Conservation (phyloP, 2,797 vertebrate genomes). For the Acridotheres tristis region DNA sequence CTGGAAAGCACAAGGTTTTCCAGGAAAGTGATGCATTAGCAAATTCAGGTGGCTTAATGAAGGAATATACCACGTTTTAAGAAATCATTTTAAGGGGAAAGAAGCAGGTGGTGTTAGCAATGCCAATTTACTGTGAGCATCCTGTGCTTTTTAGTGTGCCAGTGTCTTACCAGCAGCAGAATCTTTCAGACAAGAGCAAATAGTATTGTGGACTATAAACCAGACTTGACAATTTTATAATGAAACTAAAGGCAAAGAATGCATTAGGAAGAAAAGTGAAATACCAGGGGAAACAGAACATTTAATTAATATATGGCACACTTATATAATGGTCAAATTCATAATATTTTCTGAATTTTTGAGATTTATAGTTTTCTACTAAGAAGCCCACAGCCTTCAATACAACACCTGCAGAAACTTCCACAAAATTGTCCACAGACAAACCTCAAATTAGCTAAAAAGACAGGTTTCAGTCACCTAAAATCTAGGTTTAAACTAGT, state of each 20-base stretch:
- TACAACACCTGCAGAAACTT: background rate
- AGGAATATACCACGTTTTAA: background rate
- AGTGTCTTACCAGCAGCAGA: background rate
- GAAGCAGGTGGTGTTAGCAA: background rate
- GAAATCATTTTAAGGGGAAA: background rate
- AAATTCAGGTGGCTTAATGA: background rate
- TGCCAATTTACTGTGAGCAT: background rate
- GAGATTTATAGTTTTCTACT: background rate
- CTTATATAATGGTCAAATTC: background rate
- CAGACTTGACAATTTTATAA: background rate
- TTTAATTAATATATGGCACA: background rate
- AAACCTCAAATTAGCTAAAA: background rate
- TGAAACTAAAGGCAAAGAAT: background rate
- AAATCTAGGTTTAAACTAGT: background rate
- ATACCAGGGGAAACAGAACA: background rate
- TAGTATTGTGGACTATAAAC: background rate
- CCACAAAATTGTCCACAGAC: background rate
- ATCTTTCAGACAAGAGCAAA: background rate
- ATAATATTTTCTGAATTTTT: background rate
- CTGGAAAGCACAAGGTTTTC: background rate
- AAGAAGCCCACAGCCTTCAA: background rate
- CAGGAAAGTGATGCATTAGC: background rate
- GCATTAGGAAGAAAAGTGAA: background rate
- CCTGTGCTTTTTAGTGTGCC: background rate
- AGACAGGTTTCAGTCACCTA: background rate